Evolutionary conservation across 2,888 invertebrate species (phyloP).

Genomic region (Venustoraphidia nigricollis): DNA sequence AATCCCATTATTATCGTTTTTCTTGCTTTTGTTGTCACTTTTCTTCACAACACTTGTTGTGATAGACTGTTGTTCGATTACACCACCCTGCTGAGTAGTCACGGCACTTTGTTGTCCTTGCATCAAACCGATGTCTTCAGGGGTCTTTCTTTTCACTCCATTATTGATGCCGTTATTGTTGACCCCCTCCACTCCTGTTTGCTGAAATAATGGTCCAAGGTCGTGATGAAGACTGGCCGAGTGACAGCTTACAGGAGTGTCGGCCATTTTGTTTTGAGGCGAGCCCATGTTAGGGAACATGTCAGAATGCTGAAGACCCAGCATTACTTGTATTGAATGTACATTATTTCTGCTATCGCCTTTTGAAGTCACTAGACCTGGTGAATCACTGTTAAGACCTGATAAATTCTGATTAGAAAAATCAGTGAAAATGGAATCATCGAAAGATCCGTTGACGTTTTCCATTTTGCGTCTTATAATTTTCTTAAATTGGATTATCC

Average conservation of each 20-base stretch:
- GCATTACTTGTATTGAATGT: slow-evolving; percentile 52
- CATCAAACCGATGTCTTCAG: slow-evolving; percentile 26
- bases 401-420: slow-evolving; percentile 41
- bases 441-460: slow-evolving; percentile 39
- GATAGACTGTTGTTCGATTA: slow-evolving; percentile 16
- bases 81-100: slow-evolving; percentile 25
- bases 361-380: slow-evolving; percentile 27
- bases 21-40: slow-evolving; percentile 65
- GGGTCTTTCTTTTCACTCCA: slow-evolving; percentile 23
- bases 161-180: slow-evolving; percentile 12
- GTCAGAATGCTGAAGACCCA: slow-evolving; percentile 33
- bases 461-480: slow-evolving; percentile 38
- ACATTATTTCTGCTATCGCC: slow-evolving; percentile 28
- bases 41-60: slow-evolving; percentile 34
- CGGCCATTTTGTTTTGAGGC: slow-evolving; percentile 26
- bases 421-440: slow-evolving; percentile 68
- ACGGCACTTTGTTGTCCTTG: slow-evolving; percentile 32
- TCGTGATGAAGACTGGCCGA: slow-evolving; percentile 19
- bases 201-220: slow-evolving; percentile 23
- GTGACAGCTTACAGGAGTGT: slow-evolving; percentile 29
- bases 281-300: slow-evolving; percentile 30
- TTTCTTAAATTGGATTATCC: neutral
- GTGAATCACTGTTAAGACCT: slow-evolving; percentile 18
- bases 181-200: slow-evolving; percentile 18
- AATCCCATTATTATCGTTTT: slow-evolving; percentile 69